Conservation (phyloP, 2,113 vertebrate genomes). For the Mola mola region DNA sequence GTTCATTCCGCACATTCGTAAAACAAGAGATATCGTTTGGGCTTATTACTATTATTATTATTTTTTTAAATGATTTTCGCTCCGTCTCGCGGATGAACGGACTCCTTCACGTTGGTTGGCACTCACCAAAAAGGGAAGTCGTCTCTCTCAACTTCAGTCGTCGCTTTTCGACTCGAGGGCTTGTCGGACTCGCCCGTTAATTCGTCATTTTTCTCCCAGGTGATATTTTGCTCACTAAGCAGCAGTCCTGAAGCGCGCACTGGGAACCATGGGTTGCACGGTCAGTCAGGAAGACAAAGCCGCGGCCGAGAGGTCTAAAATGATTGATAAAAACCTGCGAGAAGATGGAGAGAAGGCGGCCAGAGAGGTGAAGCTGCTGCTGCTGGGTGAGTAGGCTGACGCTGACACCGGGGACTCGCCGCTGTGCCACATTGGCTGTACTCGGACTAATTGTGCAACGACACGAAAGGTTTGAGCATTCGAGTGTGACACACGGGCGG, state of each 20-base stretch:
- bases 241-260: slow-evolving; percentile 84
- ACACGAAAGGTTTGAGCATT: no score
- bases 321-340: slow-evolving; percentile 93
- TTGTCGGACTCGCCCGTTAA: slow-evolving; percentile 11
- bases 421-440: no score
- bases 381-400: slow-evolving; percentile 85
- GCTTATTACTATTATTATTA: neutral
- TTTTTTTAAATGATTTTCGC: slow-evolving; percentile 5
- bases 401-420: neutral
- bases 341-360: slow-evolving; percentile 96
- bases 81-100: slow-evolving; percentile 41
- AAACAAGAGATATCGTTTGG: slow-evolving; percentile 14
- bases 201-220: slow-evolving; percentile 33
- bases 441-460: slow-evolving; percentile 20
- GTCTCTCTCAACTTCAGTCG: slow-evolving; percentile 32
- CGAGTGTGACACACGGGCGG: no score
- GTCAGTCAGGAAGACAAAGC: slow-evolving; percentile 96
- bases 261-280: slow-evolving; percentile 92
- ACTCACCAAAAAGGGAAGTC: slow-evolving; percentile 70
- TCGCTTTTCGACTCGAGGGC: slow-evolving; percentile 22
- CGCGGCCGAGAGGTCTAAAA: slow-evolving; percentile 91
- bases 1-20: neutral
- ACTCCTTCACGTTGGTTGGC: slow-evolving; percentile 43
- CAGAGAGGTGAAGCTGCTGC: slow-evolving; percentile 93
- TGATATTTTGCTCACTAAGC: slow-evolving; percentile 58